A percentile compares a stretch with the other conserved stretches of the same genome.
Conservation (phyloP, 2,113 vertebrate genomes). For the Poeciliopsis occidentalis region DNA sequence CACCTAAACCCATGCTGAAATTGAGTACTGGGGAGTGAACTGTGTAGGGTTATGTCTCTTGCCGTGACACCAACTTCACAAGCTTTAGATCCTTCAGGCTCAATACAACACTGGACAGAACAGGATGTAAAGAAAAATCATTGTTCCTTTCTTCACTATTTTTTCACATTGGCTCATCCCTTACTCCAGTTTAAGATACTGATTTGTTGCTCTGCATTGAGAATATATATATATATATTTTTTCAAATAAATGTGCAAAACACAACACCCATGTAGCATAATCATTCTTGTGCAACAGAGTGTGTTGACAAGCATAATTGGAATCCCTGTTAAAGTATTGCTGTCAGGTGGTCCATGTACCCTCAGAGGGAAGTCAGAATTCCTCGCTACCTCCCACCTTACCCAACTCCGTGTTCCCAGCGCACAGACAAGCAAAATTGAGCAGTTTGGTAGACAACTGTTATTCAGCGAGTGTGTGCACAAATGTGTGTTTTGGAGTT, state of each 20-base stretch:
- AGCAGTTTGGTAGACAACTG: slow-evolving; percentile 39
- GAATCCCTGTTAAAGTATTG: slow-evolving; percentile 23
- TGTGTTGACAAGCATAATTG: slow-evolving; percentile 48
- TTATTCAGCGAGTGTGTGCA: slow-evolving; percentile 4
- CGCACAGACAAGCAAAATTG: slow-evolving; percentile 28
- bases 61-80: background rate
- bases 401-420: slow-evolving; percentile 41
- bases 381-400: slow-evolving; percentile 27
- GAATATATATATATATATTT: background rate
- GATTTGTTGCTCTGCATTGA: background rate
- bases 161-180: too few relatives aligned
- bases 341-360: slow-evolving; percentile 24
- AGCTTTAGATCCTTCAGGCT: background rate
- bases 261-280: background rate
- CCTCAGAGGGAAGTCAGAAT: slow-evolving; percentile 30
- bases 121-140: background rate
- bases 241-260: background rate
- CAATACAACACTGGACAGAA: background rate
- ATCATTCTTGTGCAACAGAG: slow-evolving; percentile 7
- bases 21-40: slow-evolving; percentile 3
- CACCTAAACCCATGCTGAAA: slow-evolving; percentile 18
- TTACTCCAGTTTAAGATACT: background rate
- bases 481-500: slow-evolving; percentile 36
- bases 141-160: background rate
- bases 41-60: background rate